These are phyloP conservation scores for Candidula unifasciata DNA, from an alignment of 2,888 invertebrate species.

Conservation along the genomic window DNA sequence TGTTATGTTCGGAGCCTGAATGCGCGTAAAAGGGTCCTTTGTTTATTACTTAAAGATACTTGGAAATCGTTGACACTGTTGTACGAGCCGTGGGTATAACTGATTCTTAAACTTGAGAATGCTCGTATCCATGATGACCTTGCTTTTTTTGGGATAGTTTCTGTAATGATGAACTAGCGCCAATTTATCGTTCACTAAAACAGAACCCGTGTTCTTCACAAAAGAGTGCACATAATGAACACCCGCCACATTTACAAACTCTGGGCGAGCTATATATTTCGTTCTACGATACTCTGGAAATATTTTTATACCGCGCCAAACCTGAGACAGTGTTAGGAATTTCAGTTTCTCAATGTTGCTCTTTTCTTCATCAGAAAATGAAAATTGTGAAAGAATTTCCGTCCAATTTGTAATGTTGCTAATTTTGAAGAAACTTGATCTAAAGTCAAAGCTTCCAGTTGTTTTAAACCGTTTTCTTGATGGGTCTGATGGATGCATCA, in stretches of 20 bases:
- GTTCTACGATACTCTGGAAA: background rate
- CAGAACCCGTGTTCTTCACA: background rate
- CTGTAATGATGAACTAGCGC: constrained; percentile 23
- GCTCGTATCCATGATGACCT: constrained; percentile 9
- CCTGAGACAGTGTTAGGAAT: background rate
- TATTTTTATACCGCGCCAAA: background rate
- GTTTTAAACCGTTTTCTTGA: background rate
- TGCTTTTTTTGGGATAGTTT: no score
- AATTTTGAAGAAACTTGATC: background rate
- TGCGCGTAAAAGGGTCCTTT: no score
- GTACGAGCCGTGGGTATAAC: background rate
- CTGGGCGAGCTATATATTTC: constrained; percentile 13
- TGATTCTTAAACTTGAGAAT: background rate
- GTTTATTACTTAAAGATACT: background rate
- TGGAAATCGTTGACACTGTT: background rate
- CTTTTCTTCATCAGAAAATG: background rate
- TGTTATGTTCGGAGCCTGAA: no score
- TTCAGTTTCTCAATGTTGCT: background rate
- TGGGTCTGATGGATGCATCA: background rate
- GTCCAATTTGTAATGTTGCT: background rate
- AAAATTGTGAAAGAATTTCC: background rate
- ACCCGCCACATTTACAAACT: background rate
- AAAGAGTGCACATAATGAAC: background rate
- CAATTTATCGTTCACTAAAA: background rate
- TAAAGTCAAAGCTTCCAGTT: background rate